Evolutionary conservation across 2,888 invertebrate genomes (phyloP), one percentile per base, ranked within the genome.

Genomic region (Eucera pruinosa): DNA sequence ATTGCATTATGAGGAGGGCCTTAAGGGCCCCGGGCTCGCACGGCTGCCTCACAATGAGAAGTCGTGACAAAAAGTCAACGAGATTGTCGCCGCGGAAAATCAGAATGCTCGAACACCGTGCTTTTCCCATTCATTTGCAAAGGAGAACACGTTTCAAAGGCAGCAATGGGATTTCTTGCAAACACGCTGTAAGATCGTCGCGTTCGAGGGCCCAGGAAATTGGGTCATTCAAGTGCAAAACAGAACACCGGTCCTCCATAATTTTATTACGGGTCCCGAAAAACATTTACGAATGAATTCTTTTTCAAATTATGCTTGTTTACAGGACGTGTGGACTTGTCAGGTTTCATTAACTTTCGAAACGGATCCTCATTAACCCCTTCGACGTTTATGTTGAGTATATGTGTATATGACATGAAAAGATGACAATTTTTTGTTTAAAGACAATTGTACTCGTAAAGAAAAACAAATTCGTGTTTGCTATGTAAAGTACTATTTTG

Each of bases 151-250:
- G 23, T 33, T 62, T 50, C 30, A 36, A 23, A 25, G 27, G 5
- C 50, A 30, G 48, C 62, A 36, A 73, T 62, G 61, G 57, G 41
- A 75, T 79, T 68, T 70, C 69, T 71, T 48, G 69, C 69, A 47
- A 70, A 61, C 71, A 48, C 41, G 23, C 25, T 61, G 23, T 30
- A 47, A 77, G 50, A 70, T 64, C 45, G n/a, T 15, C 54, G 60
- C 58, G 41, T 30, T 27, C 61, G 45, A 33, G 18, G 33, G 45
- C 68, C n/a, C n/a, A n/a, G n/a, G 78, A 73, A 88, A 88, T 88
- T 86, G 83, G 80, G 77, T 87, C 84, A 86, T 89, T 89, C 81
- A 86, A 81, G 89, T 87, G 89, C 87, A 87, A 89, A 89, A 75
- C 72, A 87, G 87, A 66, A 43, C 55, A 6, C 25, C 27, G 36